Evolutionary conservation across 1,140 invertebrate genomes (phyloP), one percentile per base, ranked within the genome.

Genomic region (Contarinia nasturtii): DNA sequence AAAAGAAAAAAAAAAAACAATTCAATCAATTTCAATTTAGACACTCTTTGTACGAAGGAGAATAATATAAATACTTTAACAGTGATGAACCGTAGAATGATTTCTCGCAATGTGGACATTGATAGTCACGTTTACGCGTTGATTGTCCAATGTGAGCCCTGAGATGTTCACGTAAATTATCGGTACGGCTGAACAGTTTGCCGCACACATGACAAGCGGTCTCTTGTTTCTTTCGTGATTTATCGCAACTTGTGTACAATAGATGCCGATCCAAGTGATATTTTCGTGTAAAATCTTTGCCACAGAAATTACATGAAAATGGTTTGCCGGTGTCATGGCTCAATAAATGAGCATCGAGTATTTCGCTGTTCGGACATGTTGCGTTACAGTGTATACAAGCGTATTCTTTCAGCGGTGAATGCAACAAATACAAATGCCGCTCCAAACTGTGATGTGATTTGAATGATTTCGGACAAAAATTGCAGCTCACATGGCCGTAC

Each of bases 231-330:
- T 55, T 60, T 52, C 58, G 57, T 11, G 54, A 55, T 7, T 79
- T 79, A 54, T 77, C 77, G 61, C 81, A 84, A 7, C 77, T 78
- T 14, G 77, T 80, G 55, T 81, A 80, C 51, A 72, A 67, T 52
- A 80, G 71, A 58, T 87, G 83, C 20, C 82, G 71, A 55, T 80
- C 76, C 46, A 86, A 62, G 53, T 85, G 80, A 54, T 82, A 84
- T 51, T 79, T 80, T 38, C 81, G 65, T 15, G 77, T 80, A 53
- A 86, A 86, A 48, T 77, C 73, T 56, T 75, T 76, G 27, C 66
- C 64, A 55, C 76, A 78, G 33, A 68, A 62, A 41, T 63, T 55
- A 51, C 65, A 67, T 5, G 60, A 59, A 41, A 55, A 64, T 1
- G 59, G 60, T 34, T 64, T 64, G 20, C 61, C 61, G 11, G 50